Evolutionary conservation across 35 echinoderm and acorn worm genomes (phyloP).

Genomic region (Apostichopus japonicus): DNA sequence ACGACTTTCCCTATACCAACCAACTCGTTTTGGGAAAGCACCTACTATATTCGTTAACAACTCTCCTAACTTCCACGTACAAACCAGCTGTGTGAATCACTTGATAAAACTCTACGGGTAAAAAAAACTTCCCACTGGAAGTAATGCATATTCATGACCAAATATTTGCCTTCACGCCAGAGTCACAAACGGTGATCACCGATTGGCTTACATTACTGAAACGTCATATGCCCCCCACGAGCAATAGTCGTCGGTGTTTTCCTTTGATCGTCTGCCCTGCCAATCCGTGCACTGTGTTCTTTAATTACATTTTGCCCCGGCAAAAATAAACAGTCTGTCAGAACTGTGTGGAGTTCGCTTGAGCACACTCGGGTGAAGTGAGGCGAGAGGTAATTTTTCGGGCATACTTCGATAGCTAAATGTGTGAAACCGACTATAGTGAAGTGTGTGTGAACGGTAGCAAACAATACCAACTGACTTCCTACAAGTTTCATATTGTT

Average conservation of each 20-base stretch:
- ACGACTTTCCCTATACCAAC: background rate
- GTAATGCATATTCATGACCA: conserved; percentile 46
- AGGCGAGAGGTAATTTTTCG: conserved; percentile 29
- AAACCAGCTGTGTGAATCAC: conserved; percentile 40
- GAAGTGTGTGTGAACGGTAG: background rate
- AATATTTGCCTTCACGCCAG: conserved; percentile 35
- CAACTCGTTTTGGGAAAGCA: conserved; percentile 36
- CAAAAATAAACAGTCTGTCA: conserved; percentile 65
- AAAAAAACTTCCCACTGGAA: background rate
- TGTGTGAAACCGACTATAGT: conserved; percentile 27
- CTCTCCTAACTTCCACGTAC: conserved; percentile 15
- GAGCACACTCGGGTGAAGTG: conserved; percentile 16
- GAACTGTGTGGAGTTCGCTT: conserved; percentile 30
- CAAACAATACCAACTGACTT: background rate
- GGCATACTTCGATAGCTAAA: conserved; percentile 30
- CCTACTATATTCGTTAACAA: conserved; percentile 1
- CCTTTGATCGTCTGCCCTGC: conserved; percentile 51
- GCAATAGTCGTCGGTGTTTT: conserved; percentile 24
- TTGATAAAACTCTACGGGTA: background rate
- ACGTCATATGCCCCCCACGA: conserved; percentile 41
- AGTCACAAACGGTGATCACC: conserved; percentile 23
- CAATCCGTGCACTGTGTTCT: conserved; percentile 50
- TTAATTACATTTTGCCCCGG: conserved; percentile 61
- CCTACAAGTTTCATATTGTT: background rate
- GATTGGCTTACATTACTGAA: conserved; percentile 2